These are phyloP conservation scores for Cactoblastis cactorum DNA, from an alignment of 2,888 invertebrate genomes.

Conservation along the genomic window DNA sequence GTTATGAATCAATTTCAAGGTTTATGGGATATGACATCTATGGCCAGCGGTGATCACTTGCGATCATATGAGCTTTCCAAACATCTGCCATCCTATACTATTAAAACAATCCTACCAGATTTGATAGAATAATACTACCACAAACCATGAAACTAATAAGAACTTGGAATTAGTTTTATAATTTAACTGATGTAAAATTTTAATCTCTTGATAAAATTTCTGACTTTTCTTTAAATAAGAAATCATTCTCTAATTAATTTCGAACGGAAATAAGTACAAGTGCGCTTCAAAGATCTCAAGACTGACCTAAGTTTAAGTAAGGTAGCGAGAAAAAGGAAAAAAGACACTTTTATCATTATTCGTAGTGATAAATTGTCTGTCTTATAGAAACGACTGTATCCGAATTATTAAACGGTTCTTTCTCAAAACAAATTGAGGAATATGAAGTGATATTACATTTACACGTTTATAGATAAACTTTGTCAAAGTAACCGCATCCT, in stretches of 20 bases:
- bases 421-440: not conserved
- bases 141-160: no score
- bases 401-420: not conserved
- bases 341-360: conserved; percentile 2
- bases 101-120: no score
- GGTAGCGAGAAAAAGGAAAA: conserved; percentile 8
- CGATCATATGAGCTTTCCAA: no score
- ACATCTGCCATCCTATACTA: no score
- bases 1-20: no score
- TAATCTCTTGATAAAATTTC: no score
- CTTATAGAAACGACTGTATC: not conserved
- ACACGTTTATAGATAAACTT: not conserved
- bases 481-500: not conserved
- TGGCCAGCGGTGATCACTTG: no score
- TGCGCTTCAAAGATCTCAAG: not conserved
- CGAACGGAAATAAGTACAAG: not conserved
- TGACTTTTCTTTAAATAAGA: no score
- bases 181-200: no score
- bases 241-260: not conserved
- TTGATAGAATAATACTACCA: no score
- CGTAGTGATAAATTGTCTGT: not conserved
- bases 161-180: no score
- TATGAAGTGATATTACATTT: not conserved
- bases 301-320: conserved; percentile 5
- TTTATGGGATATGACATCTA: no score